A percentile compares a stretch with the other conserved stretches of the same genome.
phyloP scores from a whole-genome alignment of 2,113 vertebrate genomes.

The Pelodiscus sinensis region DNA sequence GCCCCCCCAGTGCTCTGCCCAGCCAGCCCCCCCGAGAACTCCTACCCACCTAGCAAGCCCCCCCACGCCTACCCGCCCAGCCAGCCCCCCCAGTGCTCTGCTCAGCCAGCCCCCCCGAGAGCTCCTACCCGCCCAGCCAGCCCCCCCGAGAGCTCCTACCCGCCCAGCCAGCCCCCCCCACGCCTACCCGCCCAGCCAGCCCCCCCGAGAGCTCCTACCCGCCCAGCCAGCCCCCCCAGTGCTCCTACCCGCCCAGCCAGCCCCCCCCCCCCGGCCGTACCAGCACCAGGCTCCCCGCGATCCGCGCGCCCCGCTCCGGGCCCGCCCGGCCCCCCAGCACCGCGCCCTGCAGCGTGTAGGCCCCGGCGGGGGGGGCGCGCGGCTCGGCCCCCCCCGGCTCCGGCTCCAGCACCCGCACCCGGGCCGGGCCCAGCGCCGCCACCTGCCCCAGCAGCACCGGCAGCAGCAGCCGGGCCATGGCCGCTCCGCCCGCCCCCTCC shows the following conservation, averaged over 20 bases:
- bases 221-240: too few relatives aligned
- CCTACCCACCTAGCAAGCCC: too few relatives aligned
- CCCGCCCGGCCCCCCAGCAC: conserved; percentile 62
- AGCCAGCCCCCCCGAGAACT: too few relatives aligned
- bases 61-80: too few relatives aligned
- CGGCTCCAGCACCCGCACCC: conserved; percentile 78
- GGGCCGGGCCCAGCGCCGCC: conserved; percentile 64
- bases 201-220: neutral
- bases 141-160: too few relatives aligned
- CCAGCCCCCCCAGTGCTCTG: too few relatives aligned
- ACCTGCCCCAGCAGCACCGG: conserved; percentile 46
- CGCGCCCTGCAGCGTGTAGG: conserved; percentile 76
- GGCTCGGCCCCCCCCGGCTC: neutral
- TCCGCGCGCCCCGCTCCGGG: neutral
- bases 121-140: too few relatives aligned
- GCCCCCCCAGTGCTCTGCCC: too few relatives aligned
- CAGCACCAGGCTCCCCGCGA: conserved; percentile 77
- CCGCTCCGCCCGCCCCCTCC: neutral
- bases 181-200: neutral
- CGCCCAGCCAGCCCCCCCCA: too few relatives aligned
- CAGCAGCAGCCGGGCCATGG: conserved; percentile 4
- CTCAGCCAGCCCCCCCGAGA: too few relatives aligned
- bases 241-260: too few relatives aligned
- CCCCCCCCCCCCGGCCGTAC: conserved; percentile 42
- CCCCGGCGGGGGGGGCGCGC: neutral